Evolutionary conservation across 2,888 invertebrate species (phyloP), one percentile per base, ranked within the genome.

Genomic region (Drosophila kambysellisi): DNA sequence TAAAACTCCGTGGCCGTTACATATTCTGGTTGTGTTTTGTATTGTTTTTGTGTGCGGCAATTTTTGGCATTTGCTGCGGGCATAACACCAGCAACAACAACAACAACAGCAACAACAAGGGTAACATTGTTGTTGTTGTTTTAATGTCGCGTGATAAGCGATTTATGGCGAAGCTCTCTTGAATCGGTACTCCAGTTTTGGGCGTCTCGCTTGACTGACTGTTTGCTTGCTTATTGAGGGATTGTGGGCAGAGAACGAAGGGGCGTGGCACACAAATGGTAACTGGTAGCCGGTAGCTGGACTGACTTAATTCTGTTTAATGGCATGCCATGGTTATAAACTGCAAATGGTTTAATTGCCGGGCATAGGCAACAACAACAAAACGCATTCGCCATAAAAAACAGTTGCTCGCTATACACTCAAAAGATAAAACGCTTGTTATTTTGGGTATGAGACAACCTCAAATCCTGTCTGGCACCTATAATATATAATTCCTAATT

Each of bases 71-170:
- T 85, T 88, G 84, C 84, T 85, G 88, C 82, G 89, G 87, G 87
- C 76, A 74, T 35, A 65, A 79, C 73, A 81, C 63, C 74, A 72
- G 37, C 52, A 73, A 11, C 64, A 71, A 33, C 70, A 76, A 57
- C 25, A 60, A 25, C 30, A 58, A 25, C 46, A 70, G 33, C 54
- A 54, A 35, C 53, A 54, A 39, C 17, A 50, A 60, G 53, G 50
- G 62, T 56, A 69, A 63, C 61, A 57, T 70, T 59, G 67, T 73
- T 70, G 70, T 60, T 80, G 56, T 54, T 61, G 88, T 81, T 87
- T 87, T 88, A 87, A 88, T 87, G 87, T 87, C 89, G 87, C 87
- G 89, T 87, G 87, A 87, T 87, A 87, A 87, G 88, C 87, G 87
- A 87, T 87, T 87, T 87, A 87, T 89, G 87, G 87, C 84, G 67